Percentiles rank a stretch among this genome's conserved stretches.
Evolutionary conservation across 2,113 vertebrate species (phyloP).

Genomic region (Erpornis zantholeuca): DNA sequence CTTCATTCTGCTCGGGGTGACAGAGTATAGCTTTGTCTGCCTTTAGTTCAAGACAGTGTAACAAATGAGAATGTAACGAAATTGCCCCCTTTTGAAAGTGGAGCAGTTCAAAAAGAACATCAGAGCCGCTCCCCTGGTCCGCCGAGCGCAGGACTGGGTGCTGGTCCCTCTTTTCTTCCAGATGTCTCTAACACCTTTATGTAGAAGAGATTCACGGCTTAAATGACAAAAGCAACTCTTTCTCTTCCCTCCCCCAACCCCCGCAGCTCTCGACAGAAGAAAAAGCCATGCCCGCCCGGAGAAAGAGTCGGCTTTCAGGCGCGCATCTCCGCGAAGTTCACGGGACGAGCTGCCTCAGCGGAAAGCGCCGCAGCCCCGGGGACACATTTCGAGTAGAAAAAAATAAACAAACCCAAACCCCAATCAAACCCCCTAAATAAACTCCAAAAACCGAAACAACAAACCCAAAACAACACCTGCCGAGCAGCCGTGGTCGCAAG

Average conservation of each 20-base stretch:
- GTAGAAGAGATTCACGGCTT: constrained; percentile 57
- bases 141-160: not conserved
- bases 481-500: not conserved
- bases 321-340: not conserved
- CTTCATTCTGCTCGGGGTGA: constrained; percentile 85
- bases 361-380: not conserved
- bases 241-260: not conserved
- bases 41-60: constrained; percentile 76
- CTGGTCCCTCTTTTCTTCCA: constrained; percentile 41
- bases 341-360: not conserved
- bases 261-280: not conserved
- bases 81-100: constrained; percentile 70
- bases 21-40: constrained; percentile 81
- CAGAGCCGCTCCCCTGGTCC: constrained; percentile 28
- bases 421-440: not conserved
- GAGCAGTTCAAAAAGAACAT: constrained; percentile 67
- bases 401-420: not conserved
- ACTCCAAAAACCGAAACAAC: not conserved
- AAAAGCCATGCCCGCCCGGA: not conserved
- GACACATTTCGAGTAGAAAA: not conserved
- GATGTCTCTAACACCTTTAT: constrained; percentile 48
- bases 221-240: constrained; percentile 49
- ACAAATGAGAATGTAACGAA: constrained; percentile 78
- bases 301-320: not conserved
- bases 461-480: not conserved